phyloP scores from a whole-genome alignment of 2,113 vertebrate genomes.

The Paraplagusia blochii region DNA sequence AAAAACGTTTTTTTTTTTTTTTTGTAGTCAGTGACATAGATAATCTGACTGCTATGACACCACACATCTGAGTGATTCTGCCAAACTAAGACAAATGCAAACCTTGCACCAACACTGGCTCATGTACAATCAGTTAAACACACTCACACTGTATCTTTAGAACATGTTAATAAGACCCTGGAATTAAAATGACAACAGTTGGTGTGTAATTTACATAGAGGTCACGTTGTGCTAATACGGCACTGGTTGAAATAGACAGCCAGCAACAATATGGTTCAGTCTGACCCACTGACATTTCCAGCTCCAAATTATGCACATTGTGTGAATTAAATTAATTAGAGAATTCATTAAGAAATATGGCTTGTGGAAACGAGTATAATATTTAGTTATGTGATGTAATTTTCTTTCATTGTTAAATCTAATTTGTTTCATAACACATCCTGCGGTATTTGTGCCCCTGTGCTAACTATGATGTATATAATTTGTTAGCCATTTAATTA shows the following conservation, averaged over 20 bases:
- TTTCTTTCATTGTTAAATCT: constrained; percentile 89
- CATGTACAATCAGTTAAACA: constrained; percentile 65
- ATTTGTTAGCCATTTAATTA: constrained; percentile 96
- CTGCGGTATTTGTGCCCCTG: constrained; percentile 80
- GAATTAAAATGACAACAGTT: constrained; percentile 75
- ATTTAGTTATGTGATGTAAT: constrained; percentile 85
- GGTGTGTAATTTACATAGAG: constrained; percentile 80
- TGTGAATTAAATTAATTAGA: constrained; percentile 92
- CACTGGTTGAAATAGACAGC: constrained; percentile 83
- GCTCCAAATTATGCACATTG: constrained; percentile 89
- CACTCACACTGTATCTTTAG: constrained; percentile 62
- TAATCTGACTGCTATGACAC: constrained; percentile 11
- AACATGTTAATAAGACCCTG: constrained; percentile 60
- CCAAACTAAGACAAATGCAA: constrained; percentile 33
- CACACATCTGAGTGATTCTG: constrained; percentile 32
- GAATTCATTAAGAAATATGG: constrained; percentile 88
- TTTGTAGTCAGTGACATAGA: constrained; percentile 26
- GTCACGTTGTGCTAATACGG: constrained; percentile 84
- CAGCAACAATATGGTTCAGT: constrained; percentile 80
- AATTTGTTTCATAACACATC: constrained; percentile 91
- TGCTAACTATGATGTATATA: constrained; percentile 86
- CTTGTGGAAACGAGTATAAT: constrained; percentile 80
- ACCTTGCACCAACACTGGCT: constrained; percentile 53
- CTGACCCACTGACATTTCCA: constrained; percentile 86
- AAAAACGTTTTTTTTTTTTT: constrained; percentile 25